Percentiles rank a stretch among this genome's conserved stretches.
Conservation (phyloP, 35 echinoderm and acorn worm species). For the Strongylocentrotus purpuratus region DNA sequence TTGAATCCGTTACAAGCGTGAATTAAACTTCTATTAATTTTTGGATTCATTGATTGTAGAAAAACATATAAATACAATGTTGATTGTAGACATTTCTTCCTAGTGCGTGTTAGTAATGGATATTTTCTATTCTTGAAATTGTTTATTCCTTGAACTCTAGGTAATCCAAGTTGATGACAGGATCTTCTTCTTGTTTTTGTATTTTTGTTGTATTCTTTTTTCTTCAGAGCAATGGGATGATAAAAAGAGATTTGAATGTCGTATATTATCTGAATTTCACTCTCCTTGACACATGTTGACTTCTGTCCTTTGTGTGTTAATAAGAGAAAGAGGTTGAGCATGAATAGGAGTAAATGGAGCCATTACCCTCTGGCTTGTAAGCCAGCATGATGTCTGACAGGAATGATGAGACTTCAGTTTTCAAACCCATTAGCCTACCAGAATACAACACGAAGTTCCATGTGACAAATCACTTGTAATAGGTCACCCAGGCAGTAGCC, state of each 20-base stretch:
- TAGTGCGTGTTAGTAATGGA: too few species aligned
- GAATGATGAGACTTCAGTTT: neutral
- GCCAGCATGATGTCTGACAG: neutral
- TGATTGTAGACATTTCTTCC: too few species aligned
- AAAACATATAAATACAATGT: too few species aligned
- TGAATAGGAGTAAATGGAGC: neutral
- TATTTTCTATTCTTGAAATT: too few species aligned
- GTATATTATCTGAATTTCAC: neutral
- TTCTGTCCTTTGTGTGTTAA: slow-evolving; percentile 10
- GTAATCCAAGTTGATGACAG: too few species aligned
- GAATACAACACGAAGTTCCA: neutral
- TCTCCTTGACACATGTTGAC: neutral
- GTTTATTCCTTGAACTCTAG: too few species aligned
- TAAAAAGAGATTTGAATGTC: neutral
- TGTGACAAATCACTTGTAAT: slow-evolving; percentile 18
- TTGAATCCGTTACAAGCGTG: too few species aligned
- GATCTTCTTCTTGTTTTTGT: too few species aligned
- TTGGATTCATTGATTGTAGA: too few species aligned
- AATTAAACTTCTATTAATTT: too few species aligned
- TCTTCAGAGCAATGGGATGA: neutral
- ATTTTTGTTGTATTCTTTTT: neutral
- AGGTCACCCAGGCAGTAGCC: neutral
- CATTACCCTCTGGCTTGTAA: neutral
- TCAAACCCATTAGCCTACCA: neutral
- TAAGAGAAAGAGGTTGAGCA: neutral